Evolutionary conservation across 2,113 vertebrate species (phyloP).

Genomic region (Leptocoma aspasia): DNA sequence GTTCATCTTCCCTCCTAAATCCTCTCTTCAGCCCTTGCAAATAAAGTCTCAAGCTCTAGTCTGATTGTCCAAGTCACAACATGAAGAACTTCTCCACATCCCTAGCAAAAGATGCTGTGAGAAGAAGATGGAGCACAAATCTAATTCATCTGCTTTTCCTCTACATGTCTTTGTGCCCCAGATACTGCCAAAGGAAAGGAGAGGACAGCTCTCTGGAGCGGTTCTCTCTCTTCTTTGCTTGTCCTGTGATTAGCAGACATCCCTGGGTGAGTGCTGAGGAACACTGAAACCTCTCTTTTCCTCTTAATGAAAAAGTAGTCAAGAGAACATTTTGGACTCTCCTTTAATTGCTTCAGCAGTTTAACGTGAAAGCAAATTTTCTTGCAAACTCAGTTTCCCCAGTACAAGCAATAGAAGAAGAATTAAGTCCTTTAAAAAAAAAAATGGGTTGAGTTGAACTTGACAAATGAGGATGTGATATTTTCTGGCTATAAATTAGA

Average conservation of each 20-base stretch:
- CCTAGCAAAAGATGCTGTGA: background rate
- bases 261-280: background rate
- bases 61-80: background rate
- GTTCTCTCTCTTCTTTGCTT: background rate
- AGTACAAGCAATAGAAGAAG: background rate
- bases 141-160: background rate
- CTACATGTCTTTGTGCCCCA: accelerated
- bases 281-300: background rate
- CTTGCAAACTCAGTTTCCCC: background rate
- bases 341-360: background rate
- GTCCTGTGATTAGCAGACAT: background rate
- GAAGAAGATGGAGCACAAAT: background rate
- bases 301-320: background rate
- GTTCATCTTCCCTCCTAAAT: background rate
- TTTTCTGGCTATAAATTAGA: background rate
- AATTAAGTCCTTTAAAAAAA: background rate
- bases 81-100: background rate
- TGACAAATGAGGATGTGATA: background rate
- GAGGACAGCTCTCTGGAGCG: background rate
- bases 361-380: background rate
- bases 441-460: background rate
- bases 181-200: background rate
- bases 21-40: background rate
- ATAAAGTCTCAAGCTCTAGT: background rate
- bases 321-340: background rate